Evolutionary conservation across 2,797 vertebrate species (phyloP).

Genomic region (Halcyon leucocephala): DNA sequence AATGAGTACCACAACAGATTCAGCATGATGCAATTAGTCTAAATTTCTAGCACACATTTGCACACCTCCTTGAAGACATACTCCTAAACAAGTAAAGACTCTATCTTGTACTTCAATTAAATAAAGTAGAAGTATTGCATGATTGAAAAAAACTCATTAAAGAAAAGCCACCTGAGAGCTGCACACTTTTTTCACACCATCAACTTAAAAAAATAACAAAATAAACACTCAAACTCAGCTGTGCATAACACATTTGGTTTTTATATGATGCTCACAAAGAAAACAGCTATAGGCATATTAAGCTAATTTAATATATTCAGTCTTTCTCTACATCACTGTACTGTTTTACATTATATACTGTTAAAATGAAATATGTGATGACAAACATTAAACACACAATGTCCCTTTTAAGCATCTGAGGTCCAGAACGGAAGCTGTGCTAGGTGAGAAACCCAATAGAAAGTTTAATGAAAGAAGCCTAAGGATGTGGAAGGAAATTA

Average conservation of each 20-base stretch:
- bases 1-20: neutral
- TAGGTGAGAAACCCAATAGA: neutral
- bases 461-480: neutral
- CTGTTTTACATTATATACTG: neutral
- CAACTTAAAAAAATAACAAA: neutral
- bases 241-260: rapidly evolving
- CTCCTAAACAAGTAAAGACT: neutral
- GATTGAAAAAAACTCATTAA: neutral
- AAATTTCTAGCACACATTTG: neutral
- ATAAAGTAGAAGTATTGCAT: neutral
- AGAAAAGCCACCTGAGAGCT: neutral
- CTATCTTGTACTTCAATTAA: neutral
- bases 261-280: neutral
- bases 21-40: neutral
- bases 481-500: neutral
- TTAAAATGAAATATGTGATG: neutral
- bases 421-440: neutral
- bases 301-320: neutral
- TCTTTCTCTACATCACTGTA: neutral
- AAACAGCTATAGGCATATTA: neutral
- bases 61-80: neutral
- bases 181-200: neutral
- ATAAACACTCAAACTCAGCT: neutral
- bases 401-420: neutral
- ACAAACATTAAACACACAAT: neutral